Evolutionary conservation across 2,888 invertebrate genomes (phyloP).

Genomic region (Neocrepidodera transversa): DNA sequence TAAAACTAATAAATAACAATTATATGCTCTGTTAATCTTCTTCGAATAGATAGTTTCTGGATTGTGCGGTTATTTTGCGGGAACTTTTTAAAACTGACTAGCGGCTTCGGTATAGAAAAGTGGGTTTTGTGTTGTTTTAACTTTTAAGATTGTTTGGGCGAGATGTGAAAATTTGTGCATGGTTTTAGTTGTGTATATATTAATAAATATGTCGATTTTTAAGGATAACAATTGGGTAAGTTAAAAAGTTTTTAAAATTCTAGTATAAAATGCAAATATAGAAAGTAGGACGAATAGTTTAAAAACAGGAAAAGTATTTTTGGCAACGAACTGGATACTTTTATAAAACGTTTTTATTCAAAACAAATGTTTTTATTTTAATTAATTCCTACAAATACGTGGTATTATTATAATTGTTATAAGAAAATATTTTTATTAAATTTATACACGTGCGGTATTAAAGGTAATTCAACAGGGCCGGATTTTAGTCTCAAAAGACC

Average conservation of each 20-base stretch:
- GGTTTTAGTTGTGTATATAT: not conserved
- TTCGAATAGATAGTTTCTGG: not conserved
- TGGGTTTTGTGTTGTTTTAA: constrained; percentile 4
- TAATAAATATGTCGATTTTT: constrained; percentile 61
- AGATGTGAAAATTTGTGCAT: constrained; percentile 12
- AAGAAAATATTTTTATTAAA: too few relatives aligned
- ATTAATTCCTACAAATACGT: too few relatives aligned
- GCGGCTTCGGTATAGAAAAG: not conserved
- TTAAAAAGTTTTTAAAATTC: constrained; percentile 15
- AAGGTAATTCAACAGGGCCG: too few relatives aligned
- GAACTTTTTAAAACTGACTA: not conserved
- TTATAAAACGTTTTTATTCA: too few relatives aligned
- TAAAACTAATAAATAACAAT: not conserved
- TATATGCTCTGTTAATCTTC: constrained; percentile 13
- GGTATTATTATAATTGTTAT: too few relatives aligned
- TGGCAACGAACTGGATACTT: too few relatives aligned
- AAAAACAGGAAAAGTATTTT: not conserved
- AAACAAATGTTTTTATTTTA: too few relatives aligned
- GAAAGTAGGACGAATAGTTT: too few relatives aligned
- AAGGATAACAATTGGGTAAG: constrained; percentile 69
- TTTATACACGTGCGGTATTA: too few relatives aligned
- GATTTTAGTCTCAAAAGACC: too few relatives aligned
- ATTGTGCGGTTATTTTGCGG: not conserved
- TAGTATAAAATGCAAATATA: too few relatives aligned
- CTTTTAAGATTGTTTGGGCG: not conserved